Evolutionary conservation across 92 coral and sea anemone genomes (phyloP), one percentile per base, ranked within the genome.

Genomic region (Porites rus): DNA sequence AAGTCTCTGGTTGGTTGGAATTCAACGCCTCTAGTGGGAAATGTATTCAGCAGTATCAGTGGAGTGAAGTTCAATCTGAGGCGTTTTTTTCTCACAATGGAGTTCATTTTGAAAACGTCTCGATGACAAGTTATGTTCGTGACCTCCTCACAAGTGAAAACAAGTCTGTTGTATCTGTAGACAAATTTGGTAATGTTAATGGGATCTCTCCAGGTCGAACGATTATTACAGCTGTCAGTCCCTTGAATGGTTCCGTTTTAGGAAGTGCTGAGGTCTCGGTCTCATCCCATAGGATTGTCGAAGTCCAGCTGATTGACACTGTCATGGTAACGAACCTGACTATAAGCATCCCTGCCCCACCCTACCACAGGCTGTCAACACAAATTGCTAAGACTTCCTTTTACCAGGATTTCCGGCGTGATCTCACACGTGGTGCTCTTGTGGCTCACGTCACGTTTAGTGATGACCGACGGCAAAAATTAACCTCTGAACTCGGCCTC

Each of bases 41-140:
- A 56, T 90, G 93, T 86, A 75, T 52, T 1, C 93, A 86, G 80
- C 73, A 76, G 65, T 90, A 86, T 86, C 91, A 90, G 65, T 90
- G 93, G 93, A 90, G 82, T 13, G 69, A 78, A 46, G 51, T 86
- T 12, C 59, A 69, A n/a, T 89, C 91, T 4, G 77, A 79, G 66
- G 91, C 90, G 8, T 72, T 53, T 68, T 86, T 86, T 50, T 16
- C 86, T 8, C 76, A 86, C 69, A 74, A 77, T 31, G 76, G 31
- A 46, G 51, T 76, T 72, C 74, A 83, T 51, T 69, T 74, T 72
- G 90, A 76, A 20, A 79, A 84, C 52, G 22, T 89, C 19, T 84
- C 89, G 8, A 81, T 78, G 10, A 71, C 89, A 18, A 22, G 62
- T 60, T 56, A 84, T 38, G 81, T 85, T 24, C 89, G 81, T 21